Conservation (phyloP, 2,888 invertebrate species). For the Melanostoma mellinum region DNA sequence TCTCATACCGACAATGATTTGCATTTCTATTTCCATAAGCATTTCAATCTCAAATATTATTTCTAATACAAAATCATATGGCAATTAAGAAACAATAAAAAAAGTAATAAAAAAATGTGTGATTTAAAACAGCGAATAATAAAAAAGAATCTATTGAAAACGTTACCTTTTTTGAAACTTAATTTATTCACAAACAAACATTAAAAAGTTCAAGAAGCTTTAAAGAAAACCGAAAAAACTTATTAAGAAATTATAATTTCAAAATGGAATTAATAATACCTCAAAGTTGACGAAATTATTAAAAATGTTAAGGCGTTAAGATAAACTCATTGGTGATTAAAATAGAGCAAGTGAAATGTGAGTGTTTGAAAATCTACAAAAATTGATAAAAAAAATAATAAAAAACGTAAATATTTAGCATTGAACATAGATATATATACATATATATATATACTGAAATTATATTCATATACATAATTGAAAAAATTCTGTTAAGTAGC, state of each 20-base stretch:
- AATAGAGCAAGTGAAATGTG: constrained; percentile 59
- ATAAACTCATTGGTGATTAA: constrained; percentile 70
- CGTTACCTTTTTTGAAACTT: constrained; percentile 27
- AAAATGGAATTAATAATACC: constrained; percentile 68
- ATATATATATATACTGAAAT: constrained; percentile 60
- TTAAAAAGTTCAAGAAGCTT: constrained; percentile 38
- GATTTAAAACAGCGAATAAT: constrained; percentile 69
- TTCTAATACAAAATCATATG: neutral
- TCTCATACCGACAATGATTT: too few relatives aligned
- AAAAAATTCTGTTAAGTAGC: constrained; percentile 41
- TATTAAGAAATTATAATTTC: constrained; percentile 40
- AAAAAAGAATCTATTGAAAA: constrained; percentile 38
- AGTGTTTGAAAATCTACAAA: constrained; percentile 63
- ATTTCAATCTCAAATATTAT: too few relatives aligned
- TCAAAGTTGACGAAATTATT: constrained; percentile 68
- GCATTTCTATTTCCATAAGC: too few relatives aligned
- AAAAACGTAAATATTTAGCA: constrained; percentile 27
- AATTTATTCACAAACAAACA: constrained; percentile 36
- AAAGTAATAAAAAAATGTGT: constrained; percentile 55
- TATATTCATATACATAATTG: constrained; percentile 63
- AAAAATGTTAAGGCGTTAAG: constrained; percentile 33
- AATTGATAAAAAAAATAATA: constrained; percentile 22
- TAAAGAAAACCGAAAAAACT: constrained; percentile 24
- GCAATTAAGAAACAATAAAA: neutral
- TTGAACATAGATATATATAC: constrained; percentile 38